phyloP scores from a whole-genome alignment of 2,113 vertebrate genomes.

The Todiramphus chloris region DNA sequence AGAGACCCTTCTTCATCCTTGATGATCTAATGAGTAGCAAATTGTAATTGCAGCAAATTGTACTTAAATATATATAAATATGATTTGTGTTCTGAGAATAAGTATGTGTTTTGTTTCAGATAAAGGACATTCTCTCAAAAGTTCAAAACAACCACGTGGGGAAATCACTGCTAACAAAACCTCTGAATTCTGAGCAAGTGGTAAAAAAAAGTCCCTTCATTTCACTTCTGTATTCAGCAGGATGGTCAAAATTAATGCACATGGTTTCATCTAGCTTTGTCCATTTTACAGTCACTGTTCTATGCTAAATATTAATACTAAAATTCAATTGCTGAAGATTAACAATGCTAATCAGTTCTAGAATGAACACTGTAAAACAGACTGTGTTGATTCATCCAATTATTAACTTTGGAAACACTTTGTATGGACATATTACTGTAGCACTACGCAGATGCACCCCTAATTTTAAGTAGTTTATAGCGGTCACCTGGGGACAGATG shows the following conservation, averaged over 20 bases:
- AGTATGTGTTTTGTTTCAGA: constrained; percentile 67
- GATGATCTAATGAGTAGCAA: fast-evolving
- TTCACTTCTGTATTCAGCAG: not conserved
- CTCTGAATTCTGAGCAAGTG: constrained; percentile 84
- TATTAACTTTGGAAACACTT: not conserved
- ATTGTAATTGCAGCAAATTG: not conserved
- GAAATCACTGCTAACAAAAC: constrained; percentile 81
- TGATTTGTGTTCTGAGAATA: not conserved
- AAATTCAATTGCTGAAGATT: not conserved
- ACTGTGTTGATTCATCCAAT: not conserved
- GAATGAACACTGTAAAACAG: not conserved
- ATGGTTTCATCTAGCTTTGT: not conserved
- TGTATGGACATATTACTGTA: not conserved
- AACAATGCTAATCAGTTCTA: not conserved
- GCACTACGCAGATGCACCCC: not conserved
- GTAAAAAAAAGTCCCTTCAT: constrained; percentile 58
- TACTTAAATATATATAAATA: not conserved
- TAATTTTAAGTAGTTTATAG: not conserved
- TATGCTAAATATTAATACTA: not conserved
- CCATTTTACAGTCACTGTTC: not conserved
- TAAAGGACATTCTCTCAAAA: constrained; percentile 81
- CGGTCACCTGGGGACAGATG: not conserved
- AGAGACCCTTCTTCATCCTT: not conserved
- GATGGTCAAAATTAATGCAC: not conserved
- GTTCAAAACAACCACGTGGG: constrained; percentile 79